phyloP scores from a whole-genome alignment of 2,113 vertebrate species.

The Hydropotes inermis region DNA sequence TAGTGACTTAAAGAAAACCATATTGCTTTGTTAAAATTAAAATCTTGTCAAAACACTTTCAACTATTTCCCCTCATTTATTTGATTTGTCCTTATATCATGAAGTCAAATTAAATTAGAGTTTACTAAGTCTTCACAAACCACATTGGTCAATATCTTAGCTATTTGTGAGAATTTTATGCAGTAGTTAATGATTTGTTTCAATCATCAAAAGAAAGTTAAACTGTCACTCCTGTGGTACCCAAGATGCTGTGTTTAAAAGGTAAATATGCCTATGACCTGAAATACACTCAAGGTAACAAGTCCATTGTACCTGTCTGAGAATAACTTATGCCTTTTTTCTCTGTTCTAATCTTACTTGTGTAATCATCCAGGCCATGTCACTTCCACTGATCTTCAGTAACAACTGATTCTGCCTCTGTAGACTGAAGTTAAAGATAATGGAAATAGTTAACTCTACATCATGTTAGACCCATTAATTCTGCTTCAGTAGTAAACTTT shows the following conservation, averaged over 20 bases:
- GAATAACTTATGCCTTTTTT: not conserved
- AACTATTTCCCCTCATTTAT: not conserved
- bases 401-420: not conserved
- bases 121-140: not conserved
- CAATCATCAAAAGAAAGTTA: not conserved
- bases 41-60: not conserved
- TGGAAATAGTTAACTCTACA: not conserved
- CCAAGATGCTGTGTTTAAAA: not conserved
- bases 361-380: not conserved
- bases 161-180: not conserved
- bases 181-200: not conserved
- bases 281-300: not conserved
- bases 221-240: not conserved
- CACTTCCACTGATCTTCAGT: not conserved
- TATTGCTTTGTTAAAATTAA: not conserved
- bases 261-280: not conserved
- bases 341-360: not conserved
- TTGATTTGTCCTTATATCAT: not conserved
- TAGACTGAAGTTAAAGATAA: not conserved
- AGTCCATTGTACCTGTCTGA: too few relatives aligned
- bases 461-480: not conserved
- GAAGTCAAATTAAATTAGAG: not conserved
- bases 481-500: not conserved
- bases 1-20: not conserved
- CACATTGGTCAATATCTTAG: not conserved